These are phyloP conservation scores for Danio aesculapii DNA, from an alignment of 2,797 vertebrate species.

Conservation along the genomic window DNA sequence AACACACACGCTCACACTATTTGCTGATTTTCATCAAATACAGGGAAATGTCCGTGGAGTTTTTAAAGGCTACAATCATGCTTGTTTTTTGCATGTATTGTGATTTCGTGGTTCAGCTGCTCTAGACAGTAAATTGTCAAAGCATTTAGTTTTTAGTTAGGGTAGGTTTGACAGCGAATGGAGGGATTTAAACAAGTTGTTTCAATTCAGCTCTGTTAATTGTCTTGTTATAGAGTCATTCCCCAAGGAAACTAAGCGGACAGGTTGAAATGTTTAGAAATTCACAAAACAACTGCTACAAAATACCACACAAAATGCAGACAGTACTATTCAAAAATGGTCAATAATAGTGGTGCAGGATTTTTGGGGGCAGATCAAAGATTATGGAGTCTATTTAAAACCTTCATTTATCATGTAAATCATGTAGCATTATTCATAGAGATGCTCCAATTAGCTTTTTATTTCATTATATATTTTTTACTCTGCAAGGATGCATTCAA, in stretches of 20 bases:
- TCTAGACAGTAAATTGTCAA: neutral
- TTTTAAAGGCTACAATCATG: slow-evolving; percentile 13
- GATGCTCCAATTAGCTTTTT: too few species aligned
- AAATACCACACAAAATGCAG: neutral
- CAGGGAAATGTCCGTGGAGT: neutral
- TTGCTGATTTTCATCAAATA: slow-evolving; percentile 12
- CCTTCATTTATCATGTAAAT: too few species aligned
- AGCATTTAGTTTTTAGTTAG: neutral
- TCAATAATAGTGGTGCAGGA: neutral
- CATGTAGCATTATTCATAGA: too few species aligned
- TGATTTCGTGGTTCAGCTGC: neutral
- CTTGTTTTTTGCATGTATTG: neutral
- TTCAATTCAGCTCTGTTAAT: slow-evolving; percentile 4
- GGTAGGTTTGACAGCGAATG: neutral
- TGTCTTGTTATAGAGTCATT: neutral
- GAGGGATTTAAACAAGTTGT: slow-evolving; percentile 13
- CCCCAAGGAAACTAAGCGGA: neutral
- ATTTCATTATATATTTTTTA: too few species aligned
- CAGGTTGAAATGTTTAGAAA: neutral
- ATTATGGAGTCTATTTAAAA: too few species aligned
- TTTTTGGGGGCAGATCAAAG: too few species aligned
- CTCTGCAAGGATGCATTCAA: too few species aligned
- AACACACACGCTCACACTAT: neutral
- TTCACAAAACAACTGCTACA: neutral
- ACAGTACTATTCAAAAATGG: neutral